Base-by-base conservation (phyloP, 2,888 invertebrate genomes). In the Epistrophe grossulariae region DNA sequence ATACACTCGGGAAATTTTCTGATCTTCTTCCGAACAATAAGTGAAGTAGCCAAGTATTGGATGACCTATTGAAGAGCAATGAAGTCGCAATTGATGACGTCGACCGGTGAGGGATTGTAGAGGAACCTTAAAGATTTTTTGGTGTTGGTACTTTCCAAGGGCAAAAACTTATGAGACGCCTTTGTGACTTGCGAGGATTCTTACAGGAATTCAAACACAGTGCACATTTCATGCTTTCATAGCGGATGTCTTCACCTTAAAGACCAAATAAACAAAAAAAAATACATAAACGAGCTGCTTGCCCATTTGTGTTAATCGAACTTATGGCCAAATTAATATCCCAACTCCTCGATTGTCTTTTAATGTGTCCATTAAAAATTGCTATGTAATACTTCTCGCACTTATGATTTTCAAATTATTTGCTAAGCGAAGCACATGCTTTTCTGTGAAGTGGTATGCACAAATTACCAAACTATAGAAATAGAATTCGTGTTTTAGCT, bases 1-100 rank as follows among this genome's bases (percentile, higher is more conserved):
- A 92, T 95, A 97, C 94, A 97, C 97, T 89, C 97, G 92, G 81
- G 94, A 93, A 0, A 97, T 96, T 10, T 93, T 91, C 43, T 93
- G 92, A 90, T 97, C 96, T 60, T 91, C 92, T 17, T 94, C 92
- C 81, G 94, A 93, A 88, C 96, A 97, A 91, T 97, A 97, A 0
- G 97, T 97, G 90, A 95, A 97, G 93, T 97, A 97, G 0, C 97
- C 97, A 17, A 97, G 94, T 15, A 97, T 95, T 0, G 95, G 95
- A 91, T 97, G 97, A 0, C 96, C 96, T 8, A 96, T 93, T 45
- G 94, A 93, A n/a, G 93, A 91, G 90, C 96, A 96, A 90, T 97
- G 97, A 4, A 97, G 96, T 38, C 97, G 93, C 24, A 97, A 93
- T 90, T 97, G 97, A 91, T 97, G 97, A 0, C 97, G 94, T n/a